Evolutionary conservation across 2,797 vertebrate species (phyloP).

Genomic region (Numenius phaeopus): DNA sequence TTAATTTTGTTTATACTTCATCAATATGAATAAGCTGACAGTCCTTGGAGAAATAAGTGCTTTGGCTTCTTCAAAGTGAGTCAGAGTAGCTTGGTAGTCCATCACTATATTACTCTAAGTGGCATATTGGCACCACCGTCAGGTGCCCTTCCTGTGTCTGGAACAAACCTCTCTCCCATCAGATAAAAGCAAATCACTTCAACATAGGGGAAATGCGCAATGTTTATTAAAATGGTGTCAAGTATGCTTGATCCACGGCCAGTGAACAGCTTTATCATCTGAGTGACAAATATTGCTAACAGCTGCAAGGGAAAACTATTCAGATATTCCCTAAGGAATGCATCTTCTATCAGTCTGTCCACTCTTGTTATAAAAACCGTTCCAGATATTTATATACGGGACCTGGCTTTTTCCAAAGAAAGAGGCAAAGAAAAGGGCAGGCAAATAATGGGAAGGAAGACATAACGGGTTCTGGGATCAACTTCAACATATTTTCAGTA

Average conservation of each 20-base stretch:
- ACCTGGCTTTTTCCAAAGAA: background rate
- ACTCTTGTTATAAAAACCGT: background rate
- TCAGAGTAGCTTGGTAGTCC: background rate
- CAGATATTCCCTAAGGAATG: background rate
- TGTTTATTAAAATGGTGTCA: constrained; percentile 43
- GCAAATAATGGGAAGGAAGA: background rate
- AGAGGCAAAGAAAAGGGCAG: background rate
- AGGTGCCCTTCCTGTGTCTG: background rate
- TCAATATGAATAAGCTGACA: background rate
- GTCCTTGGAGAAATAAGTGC: background rate
- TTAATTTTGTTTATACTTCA: background rate
- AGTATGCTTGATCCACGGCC: background rate
- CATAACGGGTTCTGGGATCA: background rate
- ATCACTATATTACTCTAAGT: background rate
- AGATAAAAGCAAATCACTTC: background rate
- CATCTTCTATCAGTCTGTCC: constrained; percentile 6
- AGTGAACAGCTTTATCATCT: constrained; percentile 9
- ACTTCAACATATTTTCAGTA: background rate
- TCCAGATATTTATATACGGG: background rate
- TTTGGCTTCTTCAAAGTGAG: constrained; percentile 1
- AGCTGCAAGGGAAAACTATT: constrained; percentile 2
- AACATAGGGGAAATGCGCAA: background rate
- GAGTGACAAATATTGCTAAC: background rate
- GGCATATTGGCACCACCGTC: constrained; percentile 6
- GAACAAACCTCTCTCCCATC: constrained; percentile 1